Evolutionary conservation across 1,140 invertebrate species (phyloP).

Genomic region (Camponotus floridanus): DNA sequence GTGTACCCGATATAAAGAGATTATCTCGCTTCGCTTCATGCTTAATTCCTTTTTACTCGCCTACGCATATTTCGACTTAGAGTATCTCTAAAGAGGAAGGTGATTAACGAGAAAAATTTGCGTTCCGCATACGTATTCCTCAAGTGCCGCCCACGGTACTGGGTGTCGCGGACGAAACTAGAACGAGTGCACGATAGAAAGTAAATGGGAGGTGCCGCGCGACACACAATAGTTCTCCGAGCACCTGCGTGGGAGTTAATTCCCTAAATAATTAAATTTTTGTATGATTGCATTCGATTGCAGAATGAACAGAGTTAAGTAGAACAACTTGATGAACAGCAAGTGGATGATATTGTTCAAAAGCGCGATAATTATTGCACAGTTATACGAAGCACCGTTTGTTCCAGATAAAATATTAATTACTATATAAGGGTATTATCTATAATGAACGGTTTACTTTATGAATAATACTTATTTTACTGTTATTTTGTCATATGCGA

Average conservation of each 20-base stretch:
- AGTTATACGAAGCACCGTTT: slow-evolving; percentile 35
- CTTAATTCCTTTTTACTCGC: not conserved
- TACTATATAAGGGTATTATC: slow-evolving; percentile 21
- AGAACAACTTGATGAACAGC: too few relatives aligned
- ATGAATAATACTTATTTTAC: slow-evolving; percentile 2
- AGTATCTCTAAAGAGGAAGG: not conserved
- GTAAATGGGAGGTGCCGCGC: slow-evolving; percentile 15
- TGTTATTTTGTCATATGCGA: not conserved
- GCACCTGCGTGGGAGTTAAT: not conserved
- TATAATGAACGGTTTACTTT: not conserved
- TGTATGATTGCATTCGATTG: too few relatives aligned
- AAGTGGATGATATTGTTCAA: not conserved
- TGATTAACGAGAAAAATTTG: slow-evolving; percentile 7
- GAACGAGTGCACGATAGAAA: slow-evolving; percentile 30
- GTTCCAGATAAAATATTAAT: slow-evolving; percentile 35
- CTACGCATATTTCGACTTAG: not conserved
- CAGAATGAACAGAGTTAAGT: too few relatives aligned
- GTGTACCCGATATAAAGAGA: not conserved
- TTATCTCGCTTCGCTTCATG: not conserved
- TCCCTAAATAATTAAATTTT: too few relatives aligned
- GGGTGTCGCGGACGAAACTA: slow-evolving; percentile 11
- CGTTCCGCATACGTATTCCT: not conserved
- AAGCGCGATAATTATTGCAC: slow-evolving; percentile 23
- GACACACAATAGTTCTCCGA: slow-evolving; percentile 14
- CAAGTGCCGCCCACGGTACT: slow-evolving; percentile 10